Evolutionary conservation across 2,797 vertebrate genomes (phyloP).

Genomic region (Loriculus beryllinus): DNA sequence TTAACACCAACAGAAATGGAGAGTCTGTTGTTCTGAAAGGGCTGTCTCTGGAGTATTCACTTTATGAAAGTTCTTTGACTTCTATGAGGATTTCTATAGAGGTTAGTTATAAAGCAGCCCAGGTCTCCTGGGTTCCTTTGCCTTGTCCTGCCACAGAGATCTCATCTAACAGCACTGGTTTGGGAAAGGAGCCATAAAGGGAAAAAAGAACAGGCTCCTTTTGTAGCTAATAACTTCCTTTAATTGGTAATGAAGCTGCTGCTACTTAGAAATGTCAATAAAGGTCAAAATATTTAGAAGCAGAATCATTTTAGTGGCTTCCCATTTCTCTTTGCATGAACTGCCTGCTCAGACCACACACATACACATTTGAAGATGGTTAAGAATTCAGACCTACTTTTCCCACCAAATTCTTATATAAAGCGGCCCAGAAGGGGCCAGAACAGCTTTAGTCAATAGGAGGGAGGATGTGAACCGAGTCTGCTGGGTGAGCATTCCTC

Average conservation of each 20-base stretch:
- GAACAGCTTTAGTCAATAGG: slow-evolving; percentile 41
- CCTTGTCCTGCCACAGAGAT: slow-evolving; percentile 32
- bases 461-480: slow-evolving; percentile 48
- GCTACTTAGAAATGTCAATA: slow-evolving; percentile 71
- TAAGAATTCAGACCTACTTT: slow-evolving; percentile 55
- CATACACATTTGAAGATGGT: slow-evolving; percentile 35
- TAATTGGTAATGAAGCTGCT: slow-evolving; percentile 70
- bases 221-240: slow-evolving; percentile 68
- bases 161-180: neutral
- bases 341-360: slow-evolving; percentile 61
- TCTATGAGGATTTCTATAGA: neutral
- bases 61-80: neutral
- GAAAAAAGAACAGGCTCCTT: slow-evolving; percentile 58
- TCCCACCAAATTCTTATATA: slow-evolving; percentile 38
- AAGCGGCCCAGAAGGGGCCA: slow-evolving; percentile 44
- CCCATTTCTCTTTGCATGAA: slow-evolving; percentile 59
- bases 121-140: slow-evolving; percentile 1
- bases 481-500: slow-evolving; percentile 61
- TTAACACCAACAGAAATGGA: neutral
- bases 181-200: slow-evolving; percentile 55
- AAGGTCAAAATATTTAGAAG: slow-evolving; percentile 71
- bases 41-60: neutral
- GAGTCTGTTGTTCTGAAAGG: neutral
- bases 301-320: slow-evolving; percentile 66
- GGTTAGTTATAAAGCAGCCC: neutral